Base-by-base conservation (phyloP, 2,797 vertebrate genomes). In the Cryptoprocta ferox region DNA sequence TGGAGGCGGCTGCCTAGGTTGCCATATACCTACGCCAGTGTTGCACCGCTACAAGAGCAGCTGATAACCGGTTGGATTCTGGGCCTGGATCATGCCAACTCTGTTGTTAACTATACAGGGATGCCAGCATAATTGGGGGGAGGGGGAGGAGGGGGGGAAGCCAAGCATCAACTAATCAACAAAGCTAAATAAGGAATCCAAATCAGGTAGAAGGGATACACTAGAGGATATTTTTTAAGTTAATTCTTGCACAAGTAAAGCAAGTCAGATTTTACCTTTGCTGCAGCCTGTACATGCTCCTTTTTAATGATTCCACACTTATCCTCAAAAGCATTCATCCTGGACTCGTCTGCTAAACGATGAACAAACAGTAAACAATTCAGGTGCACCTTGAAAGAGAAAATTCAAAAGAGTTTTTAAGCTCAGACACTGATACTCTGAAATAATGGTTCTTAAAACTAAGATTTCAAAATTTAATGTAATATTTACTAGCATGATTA, bases 261-360 rank as follows among this genome's bases (percentile, higher is more conserved):
- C 39, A 98, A 91, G 79, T 32, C 37, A 76, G 11, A 66, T 89
- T 92, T 97, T 98, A 99, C 99, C 99, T 99, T 99, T 93, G 98
- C 99, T 14, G 99, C 99, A n/a, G 99, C 98, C 96, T 97, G 95
- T 63, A 99, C 6, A 13, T 99, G 99, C 1, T 99, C 98, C 65
- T 98, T 97, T 98, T 99, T 99, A 97, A 99, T 99, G 32, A 98
- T 98, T 91, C 98, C 98, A 56, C 99, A 99, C 97, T 99, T 99
- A 48, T 98, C 99, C 88, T 99, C 99, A 98, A 99, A 99, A 59
- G 99, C 99, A 81, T 99, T 99, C 94, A 98, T 97, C 94, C 99
- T 99, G 26, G 99, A 98, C 98, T 99, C 99, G 97, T 99, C 99
- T 4, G 99, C 99, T 96, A 99, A 98, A 30, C 98, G 99, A 94